Conservation (phyloP, 2,113 vertebrate genomes). For the Indicator indicator region DNA sequence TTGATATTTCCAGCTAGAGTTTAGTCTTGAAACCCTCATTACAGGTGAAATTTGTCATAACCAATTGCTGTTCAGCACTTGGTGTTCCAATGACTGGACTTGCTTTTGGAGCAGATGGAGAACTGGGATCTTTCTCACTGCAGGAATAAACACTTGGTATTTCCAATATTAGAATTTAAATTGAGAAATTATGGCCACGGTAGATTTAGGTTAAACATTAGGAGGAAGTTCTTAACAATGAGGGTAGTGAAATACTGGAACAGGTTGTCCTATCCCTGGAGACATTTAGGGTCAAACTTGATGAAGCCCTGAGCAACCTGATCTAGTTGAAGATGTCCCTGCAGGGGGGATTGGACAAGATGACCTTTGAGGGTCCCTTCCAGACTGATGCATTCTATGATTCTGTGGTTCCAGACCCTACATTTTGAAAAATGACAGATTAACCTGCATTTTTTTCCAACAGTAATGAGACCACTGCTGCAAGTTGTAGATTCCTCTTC, state of each 20-base stretch:
- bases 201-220: neutral
- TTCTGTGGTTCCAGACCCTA: too few species aligned
- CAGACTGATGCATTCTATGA: too few species aligned
- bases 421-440: neutral
- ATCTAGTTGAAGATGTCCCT: too few species aligned
- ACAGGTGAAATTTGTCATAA: accelerated
- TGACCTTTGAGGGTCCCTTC: too few species aligned
- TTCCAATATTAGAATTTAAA: neutral
- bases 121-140: neutral
- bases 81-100: neutral
- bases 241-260: too few species aligned
- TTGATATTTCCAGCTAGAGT: neutral
- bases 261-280: too few species aligned
- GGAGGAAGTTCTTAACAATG: too few species aligned
- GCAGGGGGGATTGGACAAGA: too few species aligned
- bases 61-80: neutral
- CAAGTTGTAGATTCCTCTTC: neutral
- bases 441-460: neutral
- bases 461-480: neutral
- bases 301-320: too few species aligned
- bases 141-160: neutral
- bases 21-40: neutral
- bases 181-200: neutral
- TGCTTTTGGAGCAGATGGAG: neutral
- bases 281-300: too few species aligned